Base-by-base conservation (phyloP, 2,797 vertebrate genomes). In the Rhinophrynus dorsalis region DNA sequence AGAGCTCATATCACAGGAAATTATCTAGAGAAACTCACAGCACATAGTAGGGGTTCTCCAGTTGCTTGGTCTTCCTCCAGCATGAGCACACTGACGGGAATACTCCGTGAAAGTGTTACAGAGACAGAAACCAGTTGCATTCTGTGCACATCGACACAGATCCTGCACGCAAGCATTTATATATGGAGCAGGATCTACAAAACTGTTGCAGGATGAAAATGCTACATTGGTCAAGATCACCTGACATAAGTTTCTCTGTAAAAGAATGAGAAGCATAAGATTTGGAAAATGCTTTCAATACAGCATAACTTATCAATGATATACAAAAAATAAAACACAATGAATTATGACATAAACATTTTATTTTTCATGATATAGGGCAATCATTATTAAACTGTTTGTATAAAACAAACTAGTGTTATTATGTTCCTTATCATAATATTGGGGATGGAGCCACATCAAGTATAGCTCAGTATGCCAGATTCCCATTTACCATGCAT, bases 21-120 rank as follows among this genome's bases (percentile, higher is more conserved):
- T 6, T 9, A 37, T 23, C n/a, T 9, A 21, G 12, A 3, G 6
- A 13, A 29, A 72, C 68, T 75, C 26, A 75, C 74, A 40, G 44
- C 74, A 75, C 17, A 75, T 29, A 7, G 38, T 55, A 10, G 38
- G 2, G 8, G 29, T 74, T 52, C 74, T 69, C 74, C 74, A 75
- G 21, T 69, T 70, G 0, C 37, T 9, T 20, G 74, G 74, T 20
- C 2, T n/a, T 4, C 74, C 74, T 26, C 74, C 74, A 5, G 68
- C 66, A 33, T 68, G 67, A 7, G 74, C 74, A 8, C 74, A 75
- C 42, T 75, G 74, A 9, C 74, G 30, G 20, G 74, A 75, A 50
- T 69, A 70, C 27, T 75, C 74, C 18, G 74, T 63, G 18, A 75
- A 63, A 17, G 74, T 69, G 15, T 30, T 63, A 58, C 74, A 75